phyloP scores from a whole-genome alignment of 2,888 invertebrate genomes.

The Netelia fuscicornis region DNA sequence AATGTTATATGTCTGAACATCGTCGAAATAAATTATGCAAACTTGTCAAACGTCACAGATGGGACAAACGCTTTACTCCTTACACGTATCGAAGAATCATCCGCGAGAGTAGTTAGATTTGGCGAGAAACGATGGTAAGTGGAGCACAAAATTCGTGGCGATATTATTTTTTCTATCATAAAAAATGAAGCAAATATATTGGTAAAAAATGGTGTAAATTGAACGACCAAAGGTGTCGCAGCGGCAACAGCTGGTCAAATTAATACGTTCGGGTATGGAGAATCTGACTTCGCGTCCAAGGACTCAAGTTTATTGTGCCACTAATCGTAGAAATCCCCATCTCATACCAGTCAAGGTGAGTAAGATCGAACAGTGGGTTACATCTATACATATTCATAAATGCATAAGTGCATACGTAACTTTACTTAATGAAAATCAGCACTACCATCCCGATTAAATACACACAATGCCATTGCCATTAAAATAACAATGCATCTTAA shows the following conservation, averaged over 20 bases:
- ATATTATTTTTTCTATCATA: not conserved
- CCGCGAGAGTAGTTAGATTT: conserved; percentile 27
- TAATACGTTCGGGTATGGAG: conserved; percentile 63
- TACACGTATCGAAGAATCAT: not conserved
- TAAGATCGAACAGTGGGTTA: conserved; percentile 35
- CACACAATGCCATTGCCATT: not conserved
- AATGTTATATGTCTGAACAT: not conserved
- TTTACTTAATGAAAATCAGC: conserved; percentile 9
- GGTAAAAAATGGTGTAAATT: conserved; percentile 16
- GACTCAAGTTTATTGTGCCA: conserved; percentile 64
- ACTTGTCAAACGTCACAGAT: not conserved
- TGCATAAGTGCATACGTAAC: not conserved
- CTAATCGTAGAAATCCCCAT: conserved; percentile 63
- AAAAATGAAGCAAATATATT: not conserved
- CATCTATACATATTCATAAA: not conserved
- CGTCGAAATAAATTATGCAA: conserved; percentile 22
- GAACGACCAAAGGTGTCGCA: conserved; percentile 22
- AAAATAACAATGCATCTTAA: not conserved
- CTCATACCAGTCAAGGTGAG: conserved; percentile 65
- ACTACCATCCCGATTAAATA: conserved; percentile 12
- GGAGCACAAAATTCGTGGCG: not conserved
- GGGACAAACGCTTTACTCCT: not conserved
- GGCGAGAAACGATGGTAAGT: conserved; percentile 54
- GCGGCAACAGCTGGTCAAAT: conserved; percentile 51
- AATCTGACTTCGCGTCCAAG: conserved; percentile 51